Conservation (phyloP, 2,113 vertebrate genomes). For the Myrmecobius fasciatus region DNA sequence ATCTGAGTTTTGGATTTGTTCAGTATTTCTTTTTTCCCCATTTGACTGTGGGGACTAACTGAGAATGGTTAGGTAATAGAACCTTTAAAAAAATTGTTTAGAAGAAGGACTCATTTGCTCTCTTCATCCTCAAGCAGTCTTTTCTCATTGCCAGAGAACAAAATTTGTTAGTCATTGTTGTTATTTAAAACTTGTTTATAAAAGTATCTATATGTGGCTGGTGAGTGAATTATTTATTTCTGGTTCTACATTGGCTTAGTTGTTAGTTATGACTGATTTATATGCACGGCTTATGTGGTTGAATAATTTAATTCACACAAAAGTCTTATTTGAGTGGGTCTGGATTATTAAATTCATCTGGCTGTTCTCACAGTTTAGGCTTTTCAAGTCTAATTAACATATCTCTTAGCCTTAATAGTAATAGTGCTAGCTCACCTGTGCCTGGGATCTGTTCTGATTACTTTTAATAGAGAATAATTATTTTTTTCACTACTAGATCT, state of each 20-base stretch:
- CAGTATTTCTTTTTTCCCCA: constrained; percentile 3
- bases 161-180: constrained; percentile 39
- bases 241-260: constrained; percentile 57
- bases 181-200: constrained; percentile 57
- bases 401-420: neutral
- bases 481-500: neutral
- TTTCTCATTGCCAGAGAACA: constrained; percentile 51
- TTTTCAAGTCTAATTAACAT: constrained; percentile 32
- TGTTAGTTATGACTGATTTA: constrained; percentile 70
- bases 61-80: constrained; percentile 44
- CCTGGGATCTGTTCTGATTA: neutral
- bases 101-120: constrained; percentile 8
- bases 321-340: constrained; percentile 28
- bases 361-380: constrained; percentile 43
- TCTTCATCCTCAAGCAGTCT: constrained; percentile 10
- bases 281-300: constrained; percentile 33
- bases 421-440: constrained; percentile 2
- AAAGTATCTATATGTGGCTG: constrained; percentile 39
- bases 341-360: constrained; percentile 32
- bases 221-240: constrained; percentile 44
- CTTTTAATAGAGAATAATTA: neutral
- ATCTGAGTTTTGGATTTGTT: constrained; percentile 5
- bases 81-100: constrained; percentile 40
- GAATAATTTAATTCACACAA: neutral
- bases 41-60: constrained; percentile 22